Evolutionary conservation across 2,113 vertebrate species (phyloP).

Genomic region (Cercocebus atys): DNA sequence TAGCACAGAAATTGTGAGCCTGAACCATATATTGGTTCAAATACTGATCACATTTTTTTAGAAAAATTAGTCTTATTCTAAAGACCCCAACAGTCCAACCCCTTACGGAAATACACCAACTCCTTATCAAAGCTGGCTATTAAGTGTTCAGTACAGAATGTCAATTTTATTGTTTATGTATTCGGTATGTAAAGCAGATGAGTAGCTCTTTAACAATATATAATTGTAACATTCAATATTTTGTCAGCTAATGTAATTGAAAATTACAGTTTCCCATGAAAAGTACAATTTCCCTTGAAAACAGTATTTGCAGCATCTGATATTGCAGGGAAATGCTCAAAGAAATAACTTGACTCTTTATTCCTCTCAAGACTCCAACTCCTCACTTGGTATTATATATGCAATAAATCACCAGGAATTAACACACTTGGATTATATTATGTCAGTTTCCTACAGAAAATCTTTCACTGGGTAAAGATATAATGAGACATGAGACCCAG

Average conservation of each 20-base stretch:
- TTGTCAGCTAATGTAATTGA: neutral
- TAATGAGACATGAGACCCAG: neutral
- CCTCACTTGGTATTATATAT: slow-evolving; percentile 31
- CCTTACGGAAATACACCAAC: neutral
- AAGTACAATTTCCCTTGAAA: slow-evolving; percentile 1
- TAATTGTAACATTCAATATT: neutral
- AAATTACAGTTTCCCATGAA: neutral
- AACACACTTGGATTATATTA: slow-evolving; percentile 39
- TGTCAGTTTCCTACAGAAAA: slow-evolving; percentile 44
- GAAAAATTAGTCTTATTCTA: neutral
- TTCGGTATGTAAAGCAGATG: neutral
- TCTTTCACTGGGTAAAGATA: neutral
- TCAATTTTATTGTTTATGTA: neutral
- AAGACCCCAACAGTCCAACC: neutral
- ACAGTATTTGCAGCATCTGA: neutral
- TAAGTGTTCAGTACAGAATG: slow-evolving; percentile 28
- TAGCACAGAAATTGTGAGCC: neutral
- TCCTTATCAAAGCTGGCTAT: neutral
- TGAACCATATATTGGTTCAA: neutral
- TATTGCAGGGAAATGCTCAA: slow-evolving; percentile 5
- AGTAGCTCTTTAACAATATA: neutral
- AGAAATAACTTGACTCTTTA: neutral
- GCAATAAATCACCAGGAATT: slow-evolving; percentile 62
- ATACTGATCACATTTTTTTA: neutral
- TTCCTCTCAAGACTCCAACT: slow-evolving; percentile 16